These are phyloP conservation scores for Syrmaticus mikado DNA, from an alignment of 2,113 vertebrate genomes.

Conservation along the genomic window DNA sequence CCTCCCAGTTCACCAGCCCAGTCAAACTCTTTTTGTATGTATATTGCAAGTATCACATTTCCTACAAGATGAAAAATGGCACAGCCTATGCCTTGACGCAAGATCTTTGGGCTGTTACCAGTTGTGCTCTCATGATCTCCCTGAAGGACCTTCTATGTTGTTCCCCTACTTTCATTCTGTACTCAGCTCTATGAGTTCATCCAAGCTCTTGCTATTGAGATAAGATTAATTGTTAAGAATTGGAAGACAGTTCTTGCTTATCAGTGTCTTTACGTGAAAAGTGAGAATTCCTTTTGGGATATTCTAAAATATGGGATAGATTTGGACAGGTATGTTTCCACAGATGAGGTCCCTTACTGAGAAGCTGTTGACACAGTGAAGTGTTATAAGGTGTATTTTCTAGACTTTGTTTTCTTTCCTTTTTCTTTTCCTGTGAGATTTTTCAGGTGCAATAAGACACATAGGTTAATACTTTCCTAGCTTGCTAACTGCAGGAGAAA, in stretches of 20 bases:
- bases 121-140: background rate
- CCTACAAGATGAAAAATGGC: background rate
- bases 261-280: background rate
- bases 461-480: background rate
- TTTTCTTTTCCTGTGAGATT: background rate
- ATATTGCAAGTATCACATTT: rapidly evolving
- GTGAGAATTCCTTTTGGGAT: background rate
- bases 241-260: background rate
- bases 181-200: background rate
- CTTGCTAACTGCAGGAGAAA: conserved; percentile 60
- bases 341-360: background rate
- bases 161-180: background rate
- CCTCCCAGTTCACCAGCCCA: background rate
- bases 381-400: background rate
- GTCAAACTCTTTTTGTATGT: background rate
- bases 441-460: background rate
- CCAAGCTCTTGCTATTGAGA: background rate
- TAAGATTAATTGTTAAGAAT: background rate
- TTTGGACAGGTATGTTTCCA: background rate
- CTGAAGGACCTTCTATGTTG: background rate
- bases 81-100: background rate
- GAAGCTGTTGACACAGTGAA: background rate
- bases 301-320: background rate
- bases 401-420: background rate
- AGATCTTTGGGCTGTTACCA: no score